Evolutionary conservation across 2,888 invertebrate species (phyloP).

Genomic region (Apamea epomidion): DNA sequence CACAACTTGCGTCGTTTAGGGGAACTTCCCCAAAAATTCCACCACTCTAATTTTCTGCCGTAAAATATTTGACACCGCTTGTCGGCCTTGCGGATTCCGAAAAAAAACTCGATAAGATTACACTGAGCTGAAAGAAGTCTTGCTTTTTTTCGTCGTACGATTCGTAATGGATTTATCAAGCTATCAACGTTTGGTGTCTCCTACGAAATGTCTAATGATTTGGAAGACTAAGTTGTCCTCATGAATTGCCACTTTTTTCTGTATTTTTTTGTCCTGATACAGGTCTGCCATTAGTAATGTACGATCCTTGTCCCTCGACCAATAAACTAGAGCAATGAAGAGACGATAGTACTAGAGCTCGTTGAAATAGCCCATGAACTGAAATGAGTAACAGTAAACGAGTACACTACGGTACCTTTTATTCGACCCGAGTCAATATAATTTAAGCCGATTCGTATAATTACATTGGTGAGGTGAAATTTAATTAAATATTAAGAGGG

Average conservation of each 20-base stretch:
- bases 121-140: slow-evolving; percentile 53
- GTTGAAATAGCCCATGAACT: slow-evolving; percentile 59
- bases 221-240: slow-evolving; percentile 49
- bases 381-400: slow-evolving; percentile 63
- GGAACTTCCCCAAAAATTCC: slow-evolving; percentile 77
- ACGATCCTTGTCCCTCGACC: slow-evolving; percentile 47
- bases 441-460: slow-evolving; percentile 66
- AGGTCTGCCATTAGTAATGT: slow-evolving; percentile 61
- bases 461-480: slow-evolving; percentile 57
- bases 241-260: slow-evolving; percentile 42
- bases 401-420: slow-evolving; percentile 53
- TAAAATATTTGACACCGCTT: slow-evolving; percentile 76
- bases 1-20: slow-evolving; percentile 79
- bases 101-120: slow-evolving; percentile 67
- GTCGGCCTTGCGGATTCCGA: slow-evolving; percentile 68
- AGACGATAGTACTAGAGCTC: slow-evolving; percentile 38
- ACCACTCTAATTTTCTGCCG: slow-evolving; percentile 69
- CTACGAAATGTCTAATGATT: slow-evolving; percentile 62
- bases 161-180: slow-evolving; percentile 68
- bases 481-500: slow-evolving; percentile 58
- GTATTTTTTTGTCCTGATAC: slow-evolving; percentile 42
- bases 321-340: slow-evolving; percentile 63
- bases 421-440: slow-evolving; percentile 60
- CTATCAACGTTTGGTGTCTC: slow-evolving; percentile 56
- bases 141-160: slow-evolving; percentile 56